Conservation (phyloP, 2,888 invertebrate species). For the Tetrapedia diversipes region DNA sequence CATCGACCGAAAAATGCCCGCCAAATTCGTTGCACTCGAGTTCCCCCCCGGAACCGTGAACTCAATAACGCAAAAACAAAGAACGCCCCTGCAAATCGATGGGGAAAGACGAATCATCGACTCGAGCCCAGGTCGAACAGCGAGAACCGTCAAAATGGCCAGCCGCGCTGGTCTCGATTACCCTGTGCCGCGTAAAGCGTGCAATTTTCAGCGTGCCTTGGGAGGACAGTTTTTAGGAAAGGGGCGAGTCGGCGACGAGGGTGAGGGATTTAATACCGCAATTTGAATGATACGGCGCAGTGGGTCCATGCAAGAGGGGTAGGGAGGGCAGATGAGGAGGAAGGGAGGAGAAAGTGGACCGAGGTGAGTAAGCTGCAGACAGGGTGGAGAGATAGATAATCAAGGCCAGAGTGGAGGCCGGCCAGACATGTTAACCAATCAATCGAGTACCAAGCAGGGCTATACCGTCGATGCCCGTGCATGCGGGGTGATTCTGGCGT, state of each 20-base stretch:
- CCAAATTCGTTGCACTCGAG: no score
- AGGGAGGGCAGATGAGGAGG: conserved; percentile 8
- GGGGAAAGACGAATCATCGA: conserved; percentile 40
- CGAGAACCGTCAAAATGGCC: conserved; percentile 21
- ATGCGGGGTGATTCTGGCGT: conserved; percentile 49
- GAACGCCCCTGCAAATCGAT: conserved; percentile 9
- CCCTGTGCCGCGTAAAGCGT: conserved; percentile 46
- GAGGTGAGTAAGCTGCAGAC: conserved; percentile 69
- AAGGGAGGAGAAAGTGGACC: conserved; percentile 55
- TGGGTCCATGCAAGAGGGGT: not conserved
- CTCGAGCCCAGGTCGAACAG: conserved; percentile 1
- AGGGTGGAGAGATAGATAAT: conserved; percentile 76
- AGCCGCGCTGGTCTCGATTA: conserved; percentile 57
- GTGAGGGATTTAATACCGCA: conserved; percentile 63
- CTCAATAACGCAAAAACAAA: conserved; percentile 26
- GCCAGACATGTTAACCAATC: conserved; percentile 78
- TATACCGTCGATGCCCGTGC: conserved; percentile 60
- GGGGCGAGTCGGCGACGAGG: no score
- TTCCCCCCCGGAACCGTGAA: no score
- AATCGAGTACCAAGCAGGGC: conserved; percentile 72
- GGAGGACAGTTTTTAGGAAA: conserved; percentile 26
- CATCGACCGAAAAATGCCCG: no score
- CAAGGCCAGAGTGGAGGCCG: conserved; percentile 74
- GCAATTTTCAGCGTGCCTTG: conserved; percentile 53
- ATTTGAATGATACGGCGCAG: conserved; percentile 69